phyloP scores from a whole-genome alignment of 2,113 vertebrate species.

The Oryzias woworae region DNA sequence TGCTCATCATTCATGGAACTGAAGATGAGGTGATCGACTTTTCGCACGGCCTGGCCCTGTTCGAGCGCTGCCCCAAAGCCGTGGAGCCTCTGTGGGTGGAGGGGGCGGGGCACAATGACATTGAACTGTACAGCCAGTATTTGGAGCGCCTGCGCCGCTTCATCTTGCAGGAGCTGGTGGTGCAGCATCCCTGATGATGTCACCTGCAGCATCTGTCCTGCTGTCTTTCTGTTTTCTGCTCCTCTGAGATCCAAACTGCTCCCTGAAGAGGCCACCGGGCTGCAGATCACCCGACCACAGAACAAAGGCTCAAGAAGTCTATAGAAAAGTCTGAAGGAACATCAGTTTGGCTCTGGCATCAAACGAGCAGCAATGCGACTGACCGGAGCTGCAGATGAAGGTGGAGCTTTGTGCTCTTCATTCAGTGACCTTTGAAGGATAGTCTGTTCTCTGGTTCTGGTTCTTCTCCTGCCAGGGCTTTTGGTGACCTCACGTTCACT shows the following conservation, averaged over 20 bases:
- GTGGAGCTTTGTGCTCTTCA: too few relatives aligned
- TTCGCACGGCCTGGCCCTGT: conserved; percentile 94
- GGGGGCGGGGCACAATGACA: conserved; percentile 96
- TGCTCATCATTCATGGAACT: conserved; percentile 97
- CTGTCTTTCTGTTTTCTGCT: conserved; percentile 1
- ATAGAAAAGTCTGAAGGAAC: too few relatives aligned
- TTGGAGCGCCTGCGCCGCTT: conserved; percentile 94
- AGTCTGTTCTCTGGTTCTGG: too few relatives aligned
- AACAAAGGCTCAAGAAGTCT: too few relatives aligned
- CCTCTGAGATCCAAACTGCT: conserved; percentile 7
- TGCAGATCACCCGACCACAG: too few relatives aligned
- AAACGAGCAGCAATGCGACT: too few relatives aligned
- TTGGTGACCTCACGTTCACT: too few relatives aligned
- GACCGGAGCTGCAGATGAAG: too few relatives aligned
- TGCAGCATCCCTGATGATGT: conserved; percentile 66
- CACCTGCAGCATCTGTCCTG: not conserved
- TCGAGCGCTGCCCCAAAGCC: conserved; percentile 93
- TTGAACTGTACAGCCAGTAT: conserved; percentile 97
- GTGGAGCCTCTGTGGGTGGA: conserved; percentile 99
- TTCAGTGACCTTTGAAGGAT: too few relatives aligned
- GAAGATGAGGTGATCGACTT: conserved; percentile 99
- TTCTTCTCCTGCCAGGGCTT: too few relatives aligned
- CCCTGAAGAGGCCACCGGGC: too few relatives aligned
- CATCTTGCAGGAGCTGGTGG: conserved; percentile 90
- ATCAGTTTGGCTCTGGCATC: too few relatives aligned